phyloP scores from a whole-genome alignment of 2,113 vertebrate species.

The Cephalopholis sonnerati region DNA sequence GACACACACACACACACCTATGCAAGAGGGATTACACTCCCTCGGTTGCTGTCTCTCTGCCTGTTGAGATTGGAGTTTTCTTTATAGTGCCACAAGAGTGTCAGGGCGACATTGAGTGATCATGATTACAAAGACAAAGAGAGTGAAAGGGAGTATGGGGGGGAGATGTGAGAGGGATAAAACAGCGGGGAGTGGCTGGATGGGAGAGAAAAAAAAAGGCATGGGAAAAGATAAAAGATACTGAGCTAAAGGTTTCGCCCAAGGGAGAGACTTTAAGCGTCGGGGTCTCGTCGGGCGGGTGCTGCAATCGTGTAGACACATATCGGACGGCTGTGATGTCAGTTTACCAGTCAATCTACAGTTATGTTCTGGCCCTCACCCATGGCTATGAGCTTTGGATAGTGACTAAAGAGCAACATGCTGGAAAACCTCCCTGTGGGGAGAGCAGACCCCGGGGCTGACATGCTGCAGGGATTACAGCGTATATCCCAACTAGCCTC shows the following conservation, averaged over 20 bases:
- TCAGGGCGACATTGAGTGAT: constrained; percentile 45
- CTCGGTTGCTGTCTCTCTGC: neutral
- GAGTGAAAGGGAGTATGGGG: neutral
- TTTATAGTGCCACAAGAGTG: constrained; percentile 36
- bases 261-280: neutral
- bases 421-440: constrained; percentile 1
- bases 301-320: neutral
- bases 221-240: neutral
- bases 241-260: neutral
- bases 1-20: neutral
- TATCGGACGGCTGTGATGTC: neutral
- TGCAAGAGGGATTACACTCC: constrained; percentile 21
- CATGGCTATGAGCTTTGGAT: neutral
- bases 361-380: constrained; percentile 15
- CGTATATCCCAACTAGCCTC: constrained; percentile 7
- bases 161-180: neutral
- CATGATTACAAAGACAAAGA: constrained; percentile 33
- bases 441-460: constrained; percentile 15
- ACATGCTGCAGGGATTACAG: constrained; percentile 51
- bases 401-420: constrained; percentile 11
- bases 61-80: constrained; percentile 37
- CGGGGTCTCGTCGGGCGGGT: neutral
- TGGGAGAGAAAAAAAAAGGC: neutral
- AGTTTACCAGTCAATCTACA: constrained; percentile 15
- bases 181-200: constrained; percentile 8